Evolutionary conservation across 2,113 vertebrate genomes (phyloP).

Genomic region (Tyrannus savana): DNA sequence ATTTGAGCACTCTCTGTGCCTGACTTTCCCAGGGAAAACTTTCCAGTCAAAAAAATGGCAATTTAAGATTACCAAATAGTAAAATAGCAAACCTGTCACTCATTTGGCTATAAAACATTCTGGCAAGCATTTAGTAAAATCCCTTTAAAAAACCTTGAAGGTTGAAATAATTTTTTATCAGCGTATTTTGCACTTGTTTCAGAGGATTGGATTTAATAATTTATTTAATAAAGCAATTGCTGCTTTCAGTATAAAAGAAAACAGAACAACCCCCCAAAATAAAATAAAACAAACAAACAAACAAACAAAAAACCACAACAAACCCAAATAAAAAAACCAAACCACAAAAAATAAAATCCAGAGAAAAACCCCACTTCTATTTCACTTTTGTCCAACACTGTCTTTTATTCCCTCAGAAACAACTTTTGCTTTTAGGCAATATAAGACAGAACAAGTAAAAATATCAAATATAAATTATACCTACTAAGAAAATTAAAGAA

Average conservation of each 20-base stretch:
- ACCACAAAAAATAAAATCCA: background rate
- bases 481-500: background rate
- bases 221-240: background rate
- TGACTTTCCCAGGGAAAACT: background rate
- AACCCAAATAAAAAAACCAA: too few species aligned
- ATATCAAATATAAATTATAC: background rate
- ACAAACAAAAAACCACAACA: too few species aligned
- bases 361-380: background rate
- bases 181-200: background rate
- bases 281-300: too few species aligned
- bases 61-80: background rate
- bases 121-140: background rate
- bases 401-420: background rate
- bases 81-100: conserved; percentile 8
- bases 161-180: background rate
- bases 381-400: background rate
- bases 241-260: background rate
- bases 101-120: background rate
- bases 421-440: background rate
- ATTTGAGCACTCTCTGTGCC: conserved; percentile 6
- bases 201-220: background rate
- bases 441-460: background rate
- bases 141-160: background rate
- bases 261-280: background rate
- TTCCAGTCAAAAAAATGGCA: background rate